Conservation (phyloP, 1,140 invertebrate species). For the Acyrthosiphon pisum region DNA sequence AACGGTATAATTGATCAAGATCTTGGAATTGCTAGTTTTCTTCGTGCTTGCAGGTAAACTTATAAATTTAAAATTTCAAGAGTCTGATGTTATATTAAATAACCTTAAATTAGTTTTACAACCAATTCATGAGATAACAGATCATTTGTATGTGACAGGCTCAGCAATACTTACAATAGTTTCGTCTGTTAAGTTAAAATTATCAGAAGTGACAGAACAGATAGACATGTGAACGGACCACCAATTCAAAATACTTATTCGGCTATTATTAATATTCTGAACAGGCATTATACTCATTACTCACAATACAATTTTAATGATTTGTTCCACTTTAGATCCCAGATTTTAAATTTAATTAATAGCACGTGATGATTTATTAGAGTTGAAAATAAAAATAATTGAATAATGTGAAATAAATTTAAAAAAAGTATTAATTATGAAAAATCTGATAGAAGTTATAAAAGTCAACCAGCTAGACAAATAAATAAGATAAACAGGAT, state of each 20-base stretch:
- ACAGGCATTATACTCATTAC: background rate
- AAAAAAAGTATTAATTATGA: background rate
- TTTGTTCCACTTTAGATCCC: background rate
- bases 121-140: background rate
- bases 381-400: background rate
- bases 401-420: background rate
- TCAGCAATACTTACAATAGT: background rate
- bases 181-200: background rate
- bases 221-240: background rate
- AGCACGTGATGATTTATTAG: background rate
- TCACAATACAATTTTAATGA: background rate
- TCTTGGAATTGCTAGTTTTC: background rate
- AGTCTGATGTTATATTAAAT: background rate
- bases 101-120: background rate
- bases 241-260: background rate
- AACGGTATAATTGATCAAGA: conserved; percentile 29
- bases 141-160: background rate
- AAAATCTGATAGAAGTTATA: background rate
- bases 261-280: background rate
- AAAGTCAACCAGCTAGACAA: background rate
- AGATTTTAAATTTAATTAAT: background rate
- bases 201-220: background rate
- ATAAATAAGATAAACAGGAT: background rate
- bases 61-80: conserved; percentile 7
- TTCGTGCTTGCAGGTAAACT: background rate